Evolutionary conservation across 2,797 vertebrate genomes (phyloP).

Genomic region (Myoxocephalus aenaeus): DNA sequence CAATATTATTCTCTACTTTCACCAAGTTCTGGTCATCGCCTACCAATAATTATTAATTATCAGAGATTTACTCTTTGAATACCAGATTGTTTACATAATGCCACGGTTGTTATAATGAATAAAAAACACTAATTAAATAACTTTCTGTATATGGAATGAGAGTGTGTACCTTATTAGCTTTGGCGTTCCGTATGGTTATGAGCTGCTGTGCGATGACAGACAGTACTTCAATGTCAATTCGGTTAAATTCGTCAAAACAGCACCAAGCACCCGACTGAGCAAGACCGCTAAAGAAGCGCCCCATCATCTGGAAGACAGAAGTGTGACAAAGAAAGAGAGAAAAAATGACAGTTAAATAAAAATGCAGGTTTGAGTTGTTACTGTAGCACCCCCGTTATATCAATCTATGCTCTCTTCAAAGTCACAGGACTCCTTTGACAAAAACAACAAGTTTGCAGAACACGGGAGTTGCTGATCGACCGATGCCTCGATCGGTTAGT

Average conservation of each 20-base stretch:
- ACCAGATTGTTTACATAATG: no score
- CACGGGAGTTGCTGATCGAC: no score
- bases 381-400: neutral
- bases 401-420: neutral
- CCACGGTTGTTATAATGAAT: no score
- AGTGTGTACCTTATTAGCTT: conserved; percentile 86
- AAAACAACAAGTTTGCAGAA: no score
- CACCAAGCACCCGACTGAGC: conserved; percentile 93
- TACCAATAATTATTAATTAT: neutral
- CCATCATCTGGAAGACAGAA: conserved; percentile 88
- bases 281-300: conserved; percentile 90
- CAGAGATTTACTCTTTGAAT: neutral
- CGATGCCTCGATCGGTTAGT: no score
- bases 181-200: conserved; percentile 90
- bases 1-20: neutral
- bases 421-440: neutral
- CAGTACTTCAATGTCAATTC: conserved; percentile 90
- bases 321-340: neutral
- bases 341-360: neutral
- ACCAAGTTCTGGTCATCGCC: neutral
- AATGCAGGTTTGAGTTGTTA: neutral
- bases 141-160: no score
- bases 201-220: conserved; percentile 92
- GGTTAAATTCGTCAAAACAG: conserved; percentile 93
- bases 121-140: no score